Percentiles rank a stretch among this genome's conserved stretches.
Conservation (phyloP, 2,113 vertebrate species). For the Vicugna pacos region DNA sequence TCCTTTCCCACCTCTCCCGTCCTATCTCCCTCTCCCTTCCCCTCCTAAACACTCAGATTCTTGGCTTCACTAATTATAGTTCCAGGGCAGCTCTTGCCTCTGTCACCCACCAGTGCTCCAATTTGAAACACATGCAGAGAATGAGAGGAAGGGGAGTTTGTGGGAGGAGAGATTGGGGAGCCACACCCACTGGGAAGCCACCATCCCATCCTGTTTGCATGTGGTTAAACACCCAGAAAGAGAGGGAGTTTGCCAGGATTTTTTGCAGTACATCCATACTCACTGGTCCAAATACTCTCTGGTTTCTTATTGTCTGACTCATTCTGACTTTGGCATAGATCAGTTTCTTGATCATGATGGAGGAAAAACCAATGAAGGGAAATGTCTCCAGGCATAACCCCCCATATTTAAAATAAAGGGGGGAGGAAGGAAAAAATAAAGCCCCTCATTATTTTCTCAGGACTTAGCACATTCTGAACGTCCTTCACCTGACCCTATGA, state of each 20-base stretch:
- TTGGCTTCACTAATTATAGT: slow-evolving; percentile 79
- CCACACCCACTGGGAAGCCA: slow-evolving; percentile 72
- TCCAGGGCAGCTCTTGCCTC: slow-evolving; percentile 57
- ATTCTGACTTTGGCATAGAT: slow-evolving; percentile 65
- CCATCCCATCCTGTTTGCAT: slow-evolving; percentile 78
- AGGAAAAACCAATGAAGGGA: slow-evolving; percentile 66
- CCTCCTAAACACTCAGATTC: slow-evolving; percentile 52
- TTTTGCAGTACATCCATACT: slow-evolving; percentile 38
- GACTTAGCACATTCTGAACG: slow-evolving; percentile 27
- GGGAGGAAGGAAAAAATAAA: background rate
- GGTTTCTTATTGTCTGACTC: slow-evolving; percentile 77
- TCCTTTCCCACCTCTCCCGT: slow-evolving; percentile 51
- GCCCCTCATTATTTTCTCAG: slow-evolving; percentile 44
- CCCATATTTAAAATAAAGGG: slow-evolving; percentile 45
- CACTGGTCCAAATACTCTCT: slow-evolving; percentile 24
- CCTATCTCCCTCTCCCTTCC: slow-evolving; percentile 70
- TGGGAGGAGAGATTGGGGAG: slow-evolving; percentile 74
- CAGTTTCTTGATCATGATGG: slow-evolving; percentile 64
- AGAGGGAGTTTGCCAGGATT: slow-evolving; percentile 41
- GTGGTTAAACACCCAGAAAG: slow-evolving; percentile 67
- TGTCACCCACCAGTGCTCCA: slow-evolving; percentile 72
- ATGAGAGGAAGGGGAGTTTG: slow-evolving; percentile 73
- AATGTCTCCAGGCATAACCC: slow-evolving; percentile 26
- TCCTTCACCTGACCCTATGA: slow-evolving; percentile 67
- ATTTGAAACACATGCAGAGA: slow-evolving; percentile 82